Percentiles rank a stretch among this genome's conserved stretches.
Evolutionary conservation across 2,797 vertebrate species (phyloP).

Genomic region (Lepidocolaptes lacrymiger): DNA sequence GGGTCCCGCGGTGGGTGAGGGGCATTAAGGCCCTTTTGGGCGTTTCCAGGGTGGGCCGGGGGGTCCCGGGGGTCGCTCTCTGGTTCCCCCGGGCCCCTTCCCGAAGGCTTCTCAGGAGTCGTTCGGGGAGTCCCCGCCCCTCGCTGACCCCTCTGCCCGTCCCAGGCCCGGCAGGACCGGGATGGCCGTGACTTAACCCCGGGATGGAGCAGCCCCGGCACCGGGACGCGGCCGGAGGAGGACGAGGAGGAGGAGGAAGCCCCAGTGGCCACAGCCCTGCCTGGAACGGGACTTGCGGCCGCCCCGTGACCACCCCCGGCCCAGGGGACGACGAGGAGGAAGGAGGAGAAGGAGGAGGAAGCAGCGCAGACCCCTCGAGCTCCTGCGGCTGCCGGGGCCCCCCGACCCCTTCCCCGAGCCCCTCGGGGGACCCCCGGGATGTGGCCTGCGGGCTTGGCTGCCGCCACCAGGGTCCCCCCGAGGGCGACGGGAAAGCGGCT

Average conservation of each 20-base stretch:
- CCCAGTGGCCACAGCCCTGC: background rate
- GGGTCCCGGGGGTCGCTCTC: background rate
- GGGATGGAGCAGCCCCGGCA: background rate
- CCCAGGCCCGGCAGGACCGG: background rate
- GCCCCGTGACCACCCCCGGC: no score
- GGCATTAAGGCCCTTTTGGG: no score
- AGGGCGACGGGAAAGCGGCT: accelerated
- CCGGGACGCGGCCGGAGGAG: background rate
- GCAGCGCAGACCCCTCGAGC: background rate
- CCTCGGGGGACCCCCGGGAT: background rate
- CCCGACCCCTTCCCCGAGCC: background rate
- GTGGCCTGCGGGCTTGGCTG: background rate
- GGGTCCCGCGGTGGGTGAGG: no score
- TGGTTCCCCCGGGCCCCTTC: no score
- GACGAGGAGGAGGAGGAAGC: no score
- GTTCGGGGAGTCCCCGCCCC: background rate
- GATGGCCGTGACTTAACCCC: conserved; percentile 6
- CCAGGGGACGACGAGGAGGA: background rate
- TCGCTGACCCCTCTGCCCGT: background rate
- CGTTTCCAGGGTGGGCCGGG: no score
- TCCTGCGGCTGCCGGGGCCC: conserved; percentile 46
- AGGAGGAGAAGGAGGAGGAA: background rate
- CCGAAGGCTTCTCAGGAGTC: no score
- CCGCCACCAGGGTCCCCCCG: background rate
- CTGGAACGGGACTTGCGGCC: background rate